Evolutionary conservation across 2,888 invertebrate species (phyloP).

Genomic region (Peribatodes rhomboidaria): DNA sequence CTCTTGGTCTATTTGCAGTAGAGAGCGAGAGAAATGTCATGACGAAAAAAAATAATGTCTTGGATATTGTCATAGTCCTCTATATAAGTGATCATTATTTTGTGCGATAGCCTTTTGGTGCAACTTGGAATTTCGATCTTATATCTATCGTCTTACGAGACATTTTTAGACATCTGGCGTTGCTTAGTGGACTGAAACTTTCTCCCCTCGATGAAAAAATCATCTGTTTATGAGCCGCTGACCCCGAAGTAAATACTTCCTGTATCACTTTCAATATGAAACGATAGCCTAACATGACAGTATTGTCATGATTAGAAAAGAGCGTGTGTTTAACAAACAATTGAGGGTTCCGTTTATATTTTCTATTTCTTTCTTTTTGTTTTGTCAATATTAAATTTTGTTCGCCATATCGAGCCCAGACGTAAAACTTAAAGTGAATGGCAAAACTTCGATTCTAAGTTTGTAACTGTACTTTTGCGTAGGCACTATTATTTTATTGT

Average conservation of each 20-base stretch:
- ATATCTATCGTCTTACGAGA: neutral
- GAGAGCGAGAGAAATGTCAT: too few relatives aligned
- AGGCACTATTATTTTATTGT: neutral
- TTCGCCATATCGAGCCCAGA: too few relatives aligned
- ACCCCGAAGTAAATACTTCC: neutral
- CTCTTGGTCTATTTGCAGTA: too few relatives aligned
- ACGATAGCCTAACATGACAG: neutral
- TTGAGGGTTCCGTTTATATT: neutral
- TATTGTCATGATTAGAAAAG: neutral
- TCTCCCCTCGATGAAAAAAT: neutral
- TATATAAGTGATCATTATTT: too few relatives aligned
- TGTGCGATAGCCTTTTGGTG: neutral
- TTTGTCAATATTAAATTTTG: too few relatives aligned
- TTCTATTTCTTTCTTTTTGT: neutral
- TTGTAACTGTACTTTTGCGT: too few relatives aligned
- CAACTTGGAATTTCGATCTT: neutral
- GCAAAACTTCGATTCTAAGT: too few relatives aligned
- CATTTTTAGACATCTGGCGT: neutral
- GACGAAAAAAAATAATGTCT: too few relatives aligned
- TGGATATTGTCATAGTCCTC: too few relatives aligned
- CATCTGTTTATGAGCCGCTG: conserved; percentile 1
- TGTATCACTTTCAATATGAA: conserved; percentile 4
- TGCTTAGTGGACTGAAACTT: neutral
- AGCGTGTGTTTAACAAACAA: neutral
- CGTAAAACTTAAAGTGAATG: too few relatives aligned